Base-by-base conservation (phyloP, 2,888 invertebrate species). In the Uropetala carovei region DNA sequence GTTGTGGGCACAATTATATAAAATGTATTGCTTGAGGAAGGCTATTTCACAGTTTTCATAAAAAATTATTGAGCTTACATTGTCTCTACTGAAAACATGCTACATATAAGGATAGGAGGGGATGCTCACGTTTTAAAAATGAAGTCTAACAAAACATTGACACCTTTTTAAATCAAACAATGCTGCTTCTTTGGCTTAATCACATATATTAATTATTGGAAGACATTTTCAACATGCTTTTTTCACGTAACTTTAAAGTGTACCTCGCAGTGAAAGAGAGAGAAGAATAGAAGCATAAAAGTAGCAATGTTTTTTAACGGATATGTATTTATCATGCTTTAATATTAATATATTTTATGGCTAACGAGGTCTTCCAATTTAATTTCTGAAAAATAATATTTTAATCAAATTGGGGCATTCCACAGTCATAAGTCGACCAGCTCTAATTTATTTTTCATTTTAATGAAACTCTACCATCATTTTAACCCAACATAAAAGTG, bases 21-120 rank as follows among this genome's bases (percentile, higher is more conserved):
- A 89, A 60, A 60, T 64, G 89, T 89, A 89, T 89, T 89, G 89
- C 89, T 89, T 89, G 30, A 89, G 89, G 43, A 89, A 89, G 89
- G 60, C 60, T 30, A 43, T 89, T 64, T 43, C 30, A 89, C 43
- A 89, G 43, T 27, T 43, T 75, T 22, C 75, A 89, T 11, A 16
- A 43, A 83, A 86, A 64, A n/a, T n/a, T 14, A 56, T 84, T 18
- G 8, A 14, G n/a, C 84, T 56, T 56, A 84, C 16, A 56, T 57
- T n/a, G 10, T 43, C 9, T 11, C 18, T 43, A 89, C 60, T 27
- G 16, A 64, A 59, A n/a, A 89, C 43, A 60, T 43, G n/a, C 89
- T 64, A 14, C n/a, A 30, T 64, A 60, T 30, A 57, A 59, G 8
- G 16, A 16, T 18, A 60, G 89, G 43, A 64, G 14, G 60, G 30